Percentiles rank a stretch among this genome's conserved stretches.
These are phyloP conservation scores for Steinernema khuongi DNA, from an alignment of 1,140 invertebrate genomes.

Conservation along the genomic window DNA sequence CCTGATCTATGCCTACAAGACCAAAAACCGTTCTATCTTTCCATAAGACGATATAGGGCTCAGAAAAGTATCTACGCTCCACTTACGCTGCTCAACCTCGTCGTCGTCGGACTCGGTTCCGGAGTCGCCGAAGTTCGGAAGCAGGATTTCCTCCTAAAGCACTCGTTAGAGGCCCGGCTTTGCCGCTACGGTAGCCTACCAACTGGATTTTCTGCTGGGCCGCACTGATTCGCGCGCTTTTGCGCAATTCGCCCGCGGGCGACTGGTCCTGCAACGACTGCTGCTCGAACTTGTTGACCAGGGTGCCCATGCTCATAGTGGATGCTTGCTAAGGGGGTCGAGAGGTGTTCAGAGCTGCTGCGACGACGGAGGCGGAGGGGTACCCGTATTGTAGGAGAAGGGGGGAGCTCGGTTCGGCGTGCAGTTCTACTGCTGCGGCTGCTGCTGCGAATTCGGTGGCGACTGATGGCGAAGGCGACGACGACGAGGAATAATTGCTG, in stretches of 20 bases:
- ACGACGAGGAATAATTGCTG: conserved; percentile 1
- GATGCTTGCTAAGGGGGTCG: too few species aligned
- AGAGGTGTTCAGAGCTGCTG: neutral
- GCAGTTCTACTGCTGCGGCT: neutral
- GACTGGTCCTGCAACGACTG: neutral
- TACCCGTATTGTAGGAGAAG: neutral
- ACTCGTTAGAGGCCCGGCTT: neutral
- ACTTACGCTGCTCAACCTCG: neutral
- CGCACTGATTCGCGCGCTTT: conserved; percentile 2
- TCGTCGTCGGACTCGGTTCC: conserved; percentile 1
- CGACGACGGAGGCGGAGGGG: neutral
- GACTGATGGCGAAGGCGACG: neutral
- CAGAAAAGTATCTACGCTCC: neutral
- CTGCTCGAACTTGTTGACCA: conserved; percentile 6
- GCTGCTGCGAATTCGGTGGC: conserved; percentile 1
- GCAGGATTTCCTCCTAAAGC: neutral
- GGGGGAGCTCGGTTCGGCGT: neutral
- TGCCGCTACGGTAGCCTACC: neutral
- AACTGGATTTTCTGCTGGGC: neutral
- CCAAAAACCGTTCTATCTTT: neutral
- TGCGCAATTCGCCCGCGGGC: neutral
- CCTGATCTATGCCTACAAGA: too few species aligned
- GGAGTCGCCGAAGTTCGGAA: neutral
- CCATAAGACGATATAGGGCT: neutral
- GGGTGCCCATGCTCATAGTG: neutral